Conservation (phyloP, 53 echinoderm and acorn worm genomes). For the Hippasteria phrygiana region DNA sequence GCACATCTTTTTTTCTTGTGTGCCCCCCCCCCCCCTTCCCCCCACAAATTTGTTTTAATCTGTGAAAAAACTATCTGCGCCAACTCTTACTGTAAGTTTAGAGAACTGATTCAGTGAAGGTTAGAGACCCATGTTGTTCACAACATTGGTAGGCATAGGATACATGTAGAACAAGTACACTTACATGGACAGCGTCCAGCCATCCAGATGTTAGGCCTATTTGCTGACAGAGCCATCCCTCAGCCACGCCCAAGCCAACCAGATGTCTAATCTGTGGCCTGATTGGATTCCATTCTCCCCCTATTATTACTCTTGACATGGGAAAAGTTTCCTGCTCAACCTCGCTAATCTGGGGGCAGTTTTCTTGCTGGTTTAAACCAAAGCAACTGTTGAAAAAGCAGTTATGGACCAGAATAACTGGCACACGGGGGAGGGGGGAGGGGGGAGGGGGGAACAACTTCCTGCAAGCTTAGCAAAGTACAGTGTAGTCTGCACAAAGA, state of each 20-base stretch:
- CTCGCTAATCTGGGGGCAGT: background rate
- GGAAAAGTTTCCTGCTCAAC: background rate
- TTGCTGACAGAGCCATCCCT: background rate
- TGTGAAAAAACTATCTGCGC: too few relatives aligned
- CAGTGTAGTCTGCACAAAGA: too few relatives aligned
- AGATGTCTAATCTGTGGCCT: constrained; percentile 2
- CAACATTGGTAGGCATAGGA: too few relatives aligned
- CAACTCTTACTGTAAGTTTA: too few relatives aligned
- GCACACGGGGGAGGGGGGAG: background rate
- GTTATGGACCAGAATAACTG: constrained; percentile 5
- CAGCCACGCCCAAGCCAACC: constrained; percentile 12
- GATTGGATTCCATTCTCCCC: background rate
- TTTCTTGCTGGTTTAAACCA: constrained; percentile 12
- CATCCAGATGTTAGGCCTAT: constrained; percentile 7
- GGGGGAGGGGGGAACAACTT: background rate
- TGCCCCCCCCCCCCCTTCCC: too few relatives aligned
- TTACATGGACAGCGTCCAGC: background rate
- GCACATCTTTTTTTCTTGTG: too few relatives aligned
- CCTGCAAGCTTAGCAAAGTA: background rate
- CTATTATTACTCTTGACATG: background rate
- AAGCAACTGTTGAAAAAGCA: constrained; percentile 44
- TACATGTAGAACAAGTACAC: too few relatives aligned
- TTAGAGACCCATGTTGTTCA: too few relatives aligned
- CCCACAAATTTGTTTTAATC: too few relatives aligned
- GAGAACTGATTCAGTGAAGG: too few relatives aligned